A percentile compares a stretch with the other conserved stretches of the same genome.
phyloP scores from a whole-genome alignment of 2,797 vertebrate species.

The Jordanella pulchra region DNA sequence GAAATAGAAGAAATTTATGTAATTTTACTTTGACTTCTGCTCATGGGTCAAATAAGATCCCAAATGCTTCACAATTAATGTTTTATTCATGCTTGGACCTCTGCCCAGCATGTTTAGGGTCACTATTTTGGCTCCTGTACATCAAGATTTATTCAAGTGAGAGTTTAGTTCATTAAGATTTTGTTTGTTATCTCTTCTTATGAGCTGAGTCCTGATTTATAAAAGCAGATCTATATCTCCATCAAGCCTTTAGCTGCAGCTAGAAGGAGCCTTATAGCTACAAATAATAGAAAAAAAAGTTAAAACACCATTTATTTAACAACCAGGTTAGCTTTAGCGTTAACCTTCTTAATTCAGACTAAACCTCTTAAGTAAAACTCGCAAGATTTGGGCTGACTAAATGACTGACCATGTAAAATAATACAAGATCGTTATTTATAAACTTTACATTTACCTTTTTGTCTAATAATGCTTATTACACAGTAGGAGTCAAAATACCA shows the following conservation, averaged over 20 bases:
- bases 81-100: background rate
- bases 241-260: background rate
- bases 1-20: background rate
- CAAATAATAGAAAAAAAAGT: background rate
- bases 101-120: background rate
- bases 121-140: background rate
- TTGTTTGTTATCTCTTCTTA: background rate
- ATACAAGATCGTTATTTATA: no score
- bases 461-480: no score
- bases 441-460: no score
- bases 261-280: background rate
- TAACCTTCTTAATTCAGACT: no score
- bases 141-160: no score
- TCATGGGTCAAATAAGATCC: slow-evolving; percentile 12
- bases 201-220: no score
- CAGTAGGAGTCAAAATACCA: no score
- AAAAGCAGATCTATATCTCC: background rate
- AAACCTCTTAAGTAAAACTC: no score
- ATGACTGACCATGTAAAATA: no score
- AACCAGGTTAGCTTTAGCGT: no score
- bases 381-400: no score
- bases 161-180: background rate
- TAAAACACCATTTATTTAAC: no score
- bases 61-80: slow-evolving; percentile 1
- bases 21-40: background rate